Base-by-base conservation (phyloP, 2,888 invertebrate species). In the Cephus runcator region DNA sequence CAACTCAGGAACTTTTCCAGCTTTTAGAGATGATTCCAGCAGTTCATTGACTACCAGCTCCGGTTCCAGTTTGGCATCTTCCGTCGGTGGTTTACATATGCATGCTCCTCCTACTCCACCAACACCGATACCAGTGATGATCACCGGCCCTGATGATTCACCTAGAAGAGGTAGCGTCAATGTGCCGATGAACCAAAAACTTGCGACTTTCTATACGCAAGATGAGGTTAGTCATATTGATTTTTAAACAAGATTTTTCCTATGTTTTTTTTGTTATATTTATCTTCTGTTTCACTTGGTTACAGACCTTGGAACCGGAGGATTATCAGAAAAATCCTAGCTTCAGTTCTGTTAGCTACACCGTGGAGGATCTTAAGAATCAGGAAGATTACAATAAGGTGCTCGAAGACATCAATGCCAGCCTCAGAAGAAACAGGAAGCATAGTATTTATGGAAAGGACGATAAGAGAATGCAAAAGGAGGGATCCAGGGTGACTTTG, bases 1-100 rank as follows among this genome's bases (percentile, higher is more conserved):
- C 80, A 91, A 91, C 81, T 90, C 83, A 81, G 91, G 85, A 33
- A 87, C 90, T 12, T 92, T 92, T 81, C 91, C 92, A 34, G 90
- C 91, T 56, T 88, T 92, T 80, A 88, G 92, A 33, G 94, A 94
- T 84, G 94, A 94, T 84, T 95, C 94, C 6, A 89, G 94, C 76
- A 94, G 94, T 84, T 95, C 94, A 73, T 93, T 94, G 75, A 94
- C 94, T 84, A 94, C 94, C 77, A 93, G 94, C 87, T 94, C 94
- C 1, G 88, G 88, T 76, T 88, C 90, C 77, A 89, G 90, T 82
- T 83, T 88, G 81, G 89, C 87, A 71, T 89, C 91, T 31, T 90
- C 90, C 40, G 86, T 85, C 35, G 88, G 89, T 69, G 89, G 90
- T 68, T 79, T 91, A 75, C 87, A 90, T 79, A 87, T 90, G 89